Evolutionary conservation across 2,113 vertebrate genomes (phyloP).

Genomic region (Oncorhynchus tshawytscha): DNA sequence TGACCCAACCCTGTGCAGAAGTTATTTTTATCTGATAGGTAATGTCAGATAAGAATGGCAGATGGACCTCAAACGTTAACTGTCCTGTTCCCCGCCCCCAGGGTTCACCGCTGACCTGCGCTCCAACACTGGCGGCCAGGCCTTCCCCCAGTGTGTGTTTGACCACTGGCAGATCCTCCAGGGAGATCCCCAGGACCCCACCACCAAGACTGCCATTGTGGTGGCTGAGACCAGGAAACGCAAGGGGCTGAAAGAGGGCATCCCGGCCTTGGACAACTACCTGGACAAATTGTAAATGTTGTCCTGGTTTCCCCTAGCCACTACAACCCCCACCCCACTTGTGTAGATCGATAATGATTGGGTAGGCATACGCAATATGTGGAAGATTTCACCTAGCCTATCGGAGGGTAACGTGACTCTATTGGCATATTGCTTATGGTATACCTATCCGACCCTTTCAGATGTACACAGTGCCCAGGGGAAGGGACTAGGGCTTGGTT

Average conservation of each 20-base stretch:
- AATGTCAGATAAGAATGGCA: no score
- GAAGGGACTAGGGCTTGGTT: conserved; percentile 55
- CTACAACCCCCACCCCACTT: neutral
- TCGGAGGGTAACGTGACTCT: conserved; percentile 38
- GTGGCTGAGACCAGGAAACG: conserved; percentile 82
- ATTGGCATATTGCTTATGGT: neutral
- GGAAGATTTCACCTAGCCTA: conserved; percentile 35
- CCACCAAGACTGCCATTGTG: conserved; percentile 72
- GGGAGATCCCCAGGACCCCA: conserved; percentile 76
- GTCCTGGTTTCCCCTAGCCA: neutral
- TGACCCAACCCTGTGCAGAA: no score
- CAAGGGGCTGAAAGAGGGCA: conserved; percentile 85
- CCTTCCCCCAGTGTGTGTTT: conserved; percentile 23
- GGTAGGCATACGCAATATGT: conserved; percentile 54
- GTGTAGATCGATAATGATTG: neutral
- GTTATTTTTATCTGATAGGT: no score
- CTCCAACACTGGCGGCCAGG: conserved; percentile 83
- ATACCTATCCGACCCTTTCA: conserved; percentile 51
- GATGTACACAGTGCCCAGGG: conserved; percentile 61
- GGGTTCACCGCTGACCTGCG: conserved; percentile 83
- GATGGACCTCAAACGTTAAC: no score
- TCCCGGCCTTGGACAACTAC: conserved; percentile 86
- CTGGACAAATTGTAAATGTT: conserved; percentile 79
- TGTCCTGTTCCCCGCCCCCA: neutral
- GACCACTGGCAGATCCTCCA: conserved; percentile 53